A percentile compares a stretch with the other conserved stretches of the same genome.
These are phyloP conservation scores for Habropoda laboriosa DNA, from an alignment of 1,140 invertebrate genomes.

Conservation along the genomic window DNA sequence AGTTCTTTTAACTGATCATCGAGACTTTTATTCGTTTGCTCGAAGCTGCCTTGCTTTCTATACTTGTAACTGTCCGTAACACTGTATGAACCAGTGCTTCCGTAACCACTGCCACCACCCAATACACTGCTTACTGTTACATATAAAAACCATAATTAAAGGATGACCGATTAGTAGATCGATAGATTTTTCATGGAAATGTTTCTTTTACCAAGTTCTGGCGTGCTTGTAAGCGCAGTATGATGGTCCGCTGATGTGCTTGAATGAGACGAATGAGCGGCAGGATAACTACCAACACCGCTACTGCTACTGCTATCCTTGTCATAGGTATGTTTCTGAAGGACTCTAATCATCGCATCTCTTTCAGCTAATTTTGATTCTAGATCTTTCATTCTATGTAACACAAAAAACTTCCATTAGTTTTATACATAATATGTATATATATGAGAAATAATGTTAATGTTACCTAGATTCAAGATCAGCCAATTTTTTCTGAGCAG, in stretches of 20 bases:
- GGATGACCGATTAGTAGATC: too few relatives aligned
- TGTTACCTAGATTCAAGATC: slow-evolving; percentile 90
- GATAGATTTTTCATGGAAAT: background rate
- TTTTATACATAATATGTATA: background rate
- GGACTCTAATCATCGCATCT: slow-evolving; percentile 94
- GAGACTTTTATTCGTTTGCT: slow-evolving; percentile 88
- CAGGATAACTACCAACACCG: slow-evolving; percentile 79
- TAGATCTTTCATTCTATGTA: slow-evolving; percentile 91
- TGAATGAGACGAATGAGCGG: slow-evolving; percentile 80
- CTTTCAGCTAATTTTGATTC: slow-evolving; percentile 94
- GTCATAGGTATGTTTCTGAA: slow-evolving; percentile 90
- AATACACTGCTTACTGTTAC: slow-evolving; percentile 83
- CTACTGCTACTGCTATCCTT: slow-evolving; percentile 83
- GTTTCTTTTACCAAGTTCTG: slow-evolving; percentile 76
- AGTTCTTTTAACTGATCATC: slow-evolving; percentile 92
- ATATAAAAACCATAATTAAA: background rate
- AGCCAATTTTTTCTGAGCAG: slow-evolving; percentile 90
- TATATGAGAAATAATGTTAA: background rate
- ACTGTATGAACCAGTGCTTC: slow-evolving; percentile 84
- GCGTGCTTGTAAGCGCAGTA: slow-evolving; percentile 76
- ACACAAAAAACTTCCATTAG: slow-evolving; percentile 36
- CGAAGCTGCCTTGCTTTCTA: slow-evolving; percentile 85
- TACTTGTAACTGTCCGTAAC: slow-evolving; percentile 84
- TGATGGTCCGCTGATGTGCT: slow-evolving; percentile 80
- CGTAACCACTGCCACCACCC: slow-evolving; percentile 83